Conservation (phyloP, 2,113 vertebrate genomes). For the Channa maculata region DNA sequence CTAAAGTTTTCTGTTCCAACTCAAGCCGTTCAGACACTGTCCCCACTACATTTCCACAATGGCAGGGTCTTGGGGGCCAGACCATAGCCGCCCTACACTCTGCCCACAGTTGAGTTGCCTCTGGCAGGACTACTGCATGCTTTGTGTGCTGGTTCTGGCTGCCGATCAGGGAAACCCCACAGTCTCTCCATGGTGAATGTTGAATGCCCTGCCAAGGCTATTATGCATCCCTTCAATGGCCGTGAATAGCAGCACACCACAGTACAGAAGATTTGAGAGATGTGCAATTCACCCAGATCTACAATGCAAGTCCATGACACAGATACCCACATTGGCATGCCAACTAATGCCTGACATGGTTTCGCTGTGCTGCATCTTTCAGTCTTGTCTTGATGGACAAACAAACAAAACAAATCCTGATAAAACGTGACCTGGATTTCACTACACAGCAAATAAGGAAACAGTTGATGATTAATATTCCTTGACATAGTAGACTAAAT, state of each 20-base stretch:
- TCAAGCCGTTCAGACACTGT: slow-evolving; percentile 79
- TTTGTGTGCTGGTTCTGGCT: slow-evolving; percentile 83
- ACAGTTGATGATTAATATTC: slow-evolving; percentile 37
- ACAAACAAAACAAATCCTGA: slow-evolving; percentile 65
- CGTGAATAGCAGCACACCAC: slow-evolving; percentile 74
- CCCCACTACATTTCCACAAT: slow-evolving; percentile 83
- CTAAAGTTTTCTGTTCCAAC: slow-evolving; percentile 79
- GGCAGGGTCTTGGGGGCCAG: slow-evolving; percentile 82
- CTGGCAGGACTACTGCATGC: slow-evolving; percentile 79
- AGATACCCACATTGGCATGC: slow-evolving; percentile 60
- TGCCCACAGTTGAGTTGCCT: slow-evolving; percentile 81
- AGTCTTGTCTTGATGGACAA: slow-evolving; percentile 25
- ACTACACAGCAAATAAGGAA: slow-evolving; percentile 29
- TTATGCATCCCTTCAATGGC: slow-evolving; percentile 77
- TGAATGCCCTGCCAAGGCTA: slow-evolving; percentile 72
- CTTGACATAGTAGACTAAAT: slow-evolving; percentile 52
- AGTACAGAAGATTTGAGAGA: slow-evolving; percentile 69
- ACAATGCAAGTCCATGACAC: slow-evolving; percentile 69
- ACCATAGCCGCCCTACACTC: slow-evolving; percentile 78
- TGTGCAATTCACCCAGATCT: slow-evolving; percentile 60
- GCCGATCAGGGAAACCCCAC: slow-evolving; percentile 82
- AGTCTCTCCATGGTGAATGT: slow-evolving; percentile 81
- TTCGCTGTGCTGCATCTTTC: slow-evolving; percentile 65
- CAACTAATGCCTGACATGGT: slow-evolving; percentile 63
- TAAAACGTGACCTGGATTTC: slow-evolving; percentile 34